Evolutionary conservation across 2,888 invertebrate genomes (phyloP), one percentile per base, ranked within the genome.

Genomic region (Drosophila subsilvestris): DNA sequence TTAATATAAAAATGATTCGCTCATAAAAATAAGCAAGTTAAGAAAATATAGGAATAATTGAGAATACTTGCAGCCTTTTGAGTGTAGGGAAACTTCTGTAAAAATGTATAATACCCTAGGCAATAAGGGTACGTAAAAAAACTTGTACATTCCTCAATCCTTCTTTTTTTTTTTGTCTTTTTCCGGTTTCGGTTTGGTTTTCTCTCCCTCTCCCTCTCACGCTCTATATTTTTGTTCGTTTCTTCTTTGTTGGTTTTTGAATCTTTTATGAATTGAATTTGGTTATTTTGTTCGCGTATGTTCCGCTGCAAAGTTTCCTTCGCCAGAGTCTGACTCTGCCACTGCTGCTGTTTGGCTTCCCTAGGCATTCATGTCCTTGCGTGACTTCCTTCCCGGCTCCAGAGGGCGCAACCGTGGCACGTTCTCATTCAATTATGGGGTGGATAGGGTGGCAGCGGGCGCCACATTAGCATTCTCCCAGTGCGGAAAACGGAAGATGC

Each of bases 261-360:
- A 88, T 88, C 83, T 83, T 88, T 88, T 79, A 83, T 83, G 88
- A 84, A 82, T 88, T 88, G 86, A 86, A 84, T 84, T 88, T 86
- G 86, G 83, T 82, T 88, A 88, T 84, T 83, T 84, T 76, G 77
- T 80, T 78, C 88, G 83, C 83, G 83, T 88, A 84, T 84, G 86
- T 79, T 88, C 76, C 76, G 86, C 69, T 83, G 72, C 88, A 83
- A 79, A 82, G 73, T 72, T 83, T 66, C 32, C 45, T 53, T 37
- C 22, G 53, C 22, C 12, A 12, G 50, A 32, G 18, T 51, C 50
- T 29, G 29, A 18, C 18, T 55, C 44, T 27, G 45, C 20, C 10
- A n/a, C 27, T 27, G 45, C 51, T 37, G 32, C 22, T 53, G 32
- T 37, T 37, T 53, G 44, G 42, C 42, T 43, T 54, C 54, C 54